Conservation (phyloP, 2,113 vertebrate species). For the Tinamus guttatus region DNA sequence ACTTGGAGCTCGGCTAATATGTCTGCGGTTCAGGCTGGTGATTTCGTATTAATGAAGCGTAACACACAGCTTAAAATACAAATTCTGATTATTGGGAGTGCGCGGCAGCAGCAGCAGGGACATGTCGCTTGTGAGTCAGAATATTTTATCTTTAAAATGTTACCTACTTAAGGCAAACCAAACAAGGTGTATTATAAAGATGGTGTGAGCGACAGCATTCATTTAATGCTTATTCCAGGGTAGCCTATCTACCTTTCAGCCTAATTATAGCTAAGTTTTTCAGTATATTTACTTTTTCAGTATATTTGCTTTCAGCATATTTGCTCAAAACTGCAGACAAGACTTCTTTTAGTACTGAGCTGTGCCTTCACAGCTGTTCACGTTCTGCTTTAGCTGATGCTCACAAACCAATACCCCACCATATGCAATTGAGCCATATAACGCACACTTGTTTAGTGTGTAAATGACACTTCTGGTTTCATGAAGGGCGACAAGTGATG, state of each 20-base stretch:
- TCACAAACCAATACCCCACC: not conserved
- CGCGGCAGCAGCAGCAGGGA: not conserved
- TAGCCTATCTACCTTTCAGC: not conserved
- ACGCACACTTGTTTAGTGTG: not conserved
- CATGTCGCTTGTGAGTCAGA: rapidly evolving
- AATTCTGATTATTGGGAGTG: not conserved
- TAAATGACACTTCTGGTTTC: conserved; percentile 13
- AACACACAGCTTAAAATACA: conserved; percentile 12
- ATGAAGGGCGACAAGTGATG: not conserved
- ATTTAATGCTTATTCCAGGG: not conserved
- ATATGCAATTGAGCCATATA: not conserved
- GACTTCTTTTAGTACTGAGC: not conserved
- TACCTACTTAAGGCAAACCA: not conserved
- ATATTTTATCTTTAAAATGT: not conserved
- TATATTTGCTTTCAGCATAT: conserved; percentile 37
- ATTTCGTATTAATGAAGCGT: conserved; percentile 49
- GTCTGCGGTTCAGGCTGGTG: conserved; percentile 3
- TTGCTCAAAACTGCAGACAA: conserved; percentile 23
- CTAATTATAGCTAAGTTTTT: conserved; percentile 44
- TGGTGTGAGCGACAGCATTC: not conserved
- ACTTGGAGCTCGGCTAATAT: conserved; percentile 15
- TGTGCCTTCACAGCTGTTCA: conserved; percentile 15
- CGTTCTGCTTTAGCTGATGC: conserved; percentile 33
- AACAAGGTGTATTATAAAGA: conserved; percentile 7
- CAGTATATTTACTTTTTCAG: conserved; percentile 36